These are phyloP conservation scores for Myiozetetes cayanensis DNA, from an alignment of 2,113 vertebrate genomes.

Conservation along the genomic window DNA sequence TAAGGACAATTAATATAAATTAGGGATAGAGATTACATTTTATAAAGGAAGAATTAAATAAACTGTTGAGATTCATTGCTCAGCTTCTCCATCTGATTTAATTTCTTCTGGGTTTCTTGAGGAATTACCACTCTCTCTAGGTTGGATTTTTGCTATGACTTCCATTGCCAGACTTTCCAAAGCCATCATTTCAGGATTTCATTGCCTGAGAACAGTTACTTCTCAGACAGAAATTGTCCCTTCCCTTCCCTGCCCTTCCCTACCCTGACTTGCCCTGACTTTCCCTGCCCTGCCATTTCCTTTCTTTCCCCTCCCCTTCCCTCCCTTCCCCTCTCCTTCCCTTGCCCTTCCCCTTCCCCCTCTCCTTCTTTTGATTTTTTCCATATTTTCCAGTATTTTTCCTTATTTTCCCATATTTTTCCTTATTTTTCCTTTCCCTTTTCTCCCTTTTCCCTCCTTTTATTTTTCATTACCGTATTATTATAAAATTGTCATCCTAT, in stretches of 20 bases:
- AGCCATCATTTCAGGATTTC: not conserved
- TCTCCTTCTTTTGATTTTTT: too few relatives aligned
- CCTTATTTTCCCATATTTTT: not conserved
- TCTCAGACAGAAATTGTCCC: not conserved
- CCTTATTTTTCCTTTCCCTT: too few relatives aligned
- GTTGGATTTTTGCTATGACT: not conserved
- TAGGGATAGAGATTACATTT: not conserved
- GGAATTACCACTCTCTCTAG: not conserved
- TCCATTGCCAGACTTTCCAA: not conserved
- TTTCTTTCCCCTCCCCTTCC: too few relatives aligned
- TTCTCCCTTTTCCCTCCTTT: not conserved
- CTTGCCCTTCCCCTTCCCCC: not conserved
- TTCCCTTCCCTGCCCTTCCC: too few relatives aligned
- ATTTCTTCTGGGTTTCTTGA: not conserved
- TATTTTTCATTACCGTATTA: not conserved
- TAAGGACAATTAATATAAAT: not conserved
- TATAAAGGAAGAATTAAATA: not conserved
- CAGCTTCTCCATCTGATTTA: not conserved
- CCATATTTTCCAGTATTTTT: not conserved
- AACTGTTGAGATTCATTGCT: not conserved
- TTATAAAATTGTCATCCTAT: not conserved
- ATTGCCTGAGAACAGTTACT: not conserved
- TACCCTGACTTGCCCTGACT: too few relatives aligned
- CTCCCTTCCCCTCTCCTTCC: too few relatives aligned
- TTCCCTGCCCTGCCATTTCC: too few relatives aligned